Evolutionary conservation across 2,888 invertebrate species (phyloP), one percentile per base, ranked within the genome.

Genomic region (Pseudoips prasinana): DNA sequence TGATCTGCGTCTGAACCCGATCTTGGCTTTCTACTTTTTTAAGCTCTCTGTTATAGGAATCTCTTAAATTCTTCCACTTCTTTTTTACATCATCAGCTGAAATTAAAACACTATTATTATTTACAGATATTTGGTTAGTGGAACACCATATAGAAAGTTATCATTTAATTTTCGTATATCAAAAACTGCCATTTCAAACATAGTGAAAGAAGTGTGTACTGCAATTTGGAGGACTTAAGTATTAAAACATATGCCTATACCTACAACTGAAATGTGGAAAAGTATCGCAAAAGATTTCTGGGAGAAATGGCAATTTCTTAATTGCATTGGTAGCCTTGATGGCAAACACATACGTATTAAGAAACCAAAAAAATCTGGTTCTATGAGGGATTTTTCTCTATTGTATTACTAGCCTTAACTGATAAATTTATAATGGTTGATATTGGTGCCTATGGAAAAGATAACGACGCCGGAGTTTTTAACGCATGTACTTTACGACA

Each of bases 371-470:
- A 39, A 30, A 18, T 25, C 37, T 22, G 36, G 39, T 30, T 29
- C 31, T 14, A 30, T 17, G 22, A 30, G 11, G 8, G 14, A n/a
- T 41, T 33, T 25, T 40, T 33, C 24, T 41, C 41, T 8, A 42
- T 42, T 24, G 27, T 10, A 18, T 34, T 42, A 17, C 28, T 33
- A 29, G 42, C 34, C 19, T 25, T 42, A 9, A 34, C 40, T 18
- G 42, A 42, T 34, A 42, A 17, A 25, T 42, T 42, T 32, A 24
- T 7, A n/a, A n/a, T n/a, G n/a, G n/a, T n/a, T n/a, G n/a, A n/a
- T n/a, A n/a, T n/a, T n/a, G n/a, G n/a, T n/a, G 23, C 34, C 25
- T 42, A 43, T 22, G 40, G 40, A n/a, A 42, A 44, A 43, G 28
- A 43, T 25, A 44, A 31, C 32, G 44, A 42, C 25, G 36, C 27